Percentiles rank a stretch among this genome's conserved stretches.
Conservation (phyloP, 1,140 invertebrate species). For the Vanessa atalanta region DNA sequence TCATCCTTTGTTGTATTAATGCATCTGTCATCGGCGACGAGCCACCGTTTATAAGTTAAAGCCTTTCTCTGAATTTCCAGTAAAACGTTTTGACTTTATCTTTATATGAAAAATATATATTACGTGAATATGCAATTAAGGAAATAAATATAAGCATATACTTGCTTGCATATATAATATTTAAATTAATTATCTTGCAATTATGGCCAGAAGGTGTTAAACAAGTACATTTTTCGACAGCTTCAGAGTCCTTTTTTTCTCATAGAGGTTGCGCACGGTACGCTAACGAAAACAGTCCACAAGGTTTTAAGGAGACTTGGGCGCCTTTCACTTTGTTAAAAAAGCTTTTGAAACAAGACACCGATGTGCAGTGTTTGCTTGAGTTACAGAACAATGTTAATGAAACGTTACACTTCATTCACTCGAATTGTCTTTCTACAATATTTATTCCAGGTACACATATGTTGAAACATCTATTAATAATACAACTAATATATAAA, state of each 20-base stretch:
- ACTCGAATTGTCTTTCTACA: slow-evolving; percentile 35
- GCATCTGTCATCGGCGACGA: slow-evolving; percentile 16
- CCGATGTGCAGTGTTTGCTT: slow-evolving; percentile 61
- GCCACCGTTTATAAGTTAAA: slow-evolving; percentile 3
- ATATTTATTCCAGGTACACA: slow-evolving; percentile 14
- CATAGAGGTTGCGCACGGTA: slow-evolving; percentile 48
- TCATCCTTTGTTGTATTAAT: slow-evolving; percentile 53
- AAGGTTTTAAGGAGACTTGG: slow-evolving; percentile 70
- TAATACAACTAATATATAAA: background rate
- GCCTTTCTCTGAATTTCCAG: background rate
- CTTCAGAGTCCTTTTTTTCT: slow-evolving; percentile 38
- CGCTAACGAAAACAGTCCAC: slow-evolving; percentile 67
- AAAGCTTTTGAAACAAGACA: slow-evolving; percentile 70
- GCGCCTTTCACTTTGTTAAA: slow-evolving; percentile 64
- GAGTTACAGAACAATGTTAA: slow-evolving; percentile 55
- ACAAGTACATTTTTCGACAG: slow-evolving; percentile 4
- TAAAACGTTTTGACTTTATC: background rate
- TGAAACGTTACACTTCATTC: slow-evolving; percentile 70
- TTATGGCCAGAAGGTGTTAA: slow-evolving; percentile 15
- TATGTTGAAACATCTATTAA: slow-evolving; percentile 8
- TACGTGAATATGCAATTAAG: too few relatives aligned
- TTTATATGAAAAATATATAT: too few relatives aligned
- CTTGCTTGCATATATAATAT: background rate
- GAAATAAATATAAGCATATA: background rate
- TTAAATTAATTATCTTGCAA: background rate